A percentile compares a stretch with the other conserved stretches of the same genome.
These are phyloP conservation scores for Punctoribates punctum DNA, from an alignment of 2,888 invertebrate genomes.

Conservation along the genomic window DNA sequence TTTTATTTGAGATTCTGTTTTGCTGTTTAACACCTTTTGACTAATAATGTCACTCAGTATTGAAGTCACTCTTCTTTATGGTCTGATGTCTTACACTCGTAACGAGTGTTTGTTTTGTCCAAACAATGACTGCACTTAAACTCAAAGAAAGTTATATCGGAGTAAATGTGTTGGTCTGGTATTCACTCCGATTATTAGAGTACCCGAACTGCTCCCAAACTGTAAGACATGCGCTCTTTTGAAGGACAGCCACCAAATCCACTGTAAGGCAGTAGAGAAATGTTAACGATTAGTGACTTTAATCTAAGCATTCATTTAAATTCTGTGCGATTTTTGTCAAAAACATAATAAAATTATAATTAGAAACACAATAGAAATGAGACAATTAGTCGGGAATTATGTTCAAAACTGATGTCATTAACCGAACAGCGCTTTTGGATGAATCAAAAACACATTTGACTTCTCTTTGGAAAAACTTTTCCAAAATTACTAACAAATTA, in stretches of 20 bases:
- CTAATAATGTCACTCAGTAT: neutral
- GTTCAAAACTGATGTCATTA: conserved; percentile 19
- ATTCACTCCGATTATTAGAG: neutral
- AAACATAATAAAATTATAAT: conserved; percentile 15
- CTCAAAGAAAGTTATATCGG: neutral
- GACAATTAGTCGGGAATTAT: neutral
- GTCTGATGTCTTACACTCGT: too few species aligned
- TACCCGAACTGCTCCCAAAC: neutral
- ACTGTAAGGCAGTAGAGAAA: neutral
- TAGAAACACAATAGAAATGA: neutral
- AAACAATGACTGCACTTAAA: conserved; percentile 6
- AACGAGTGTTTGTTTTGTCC: neutral
- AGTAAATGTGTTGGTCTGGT: neutral
- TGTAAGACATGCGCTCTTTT: conserved; percentile 6
- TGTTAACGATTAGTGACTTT: neutral
- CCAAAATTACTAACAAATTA: neutral
- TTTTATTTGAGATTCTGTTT: neutral
- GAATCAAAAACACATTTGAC: neutral
- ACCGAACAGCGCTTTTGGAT: conserved; percentile 8
- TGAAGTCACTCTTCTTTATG: neutral
- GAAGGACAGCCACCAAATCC: neutral
- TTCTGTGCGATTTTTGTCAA: neutral
- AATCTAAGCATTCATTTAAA: neutral
- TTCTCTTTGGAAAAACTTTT: neutral
- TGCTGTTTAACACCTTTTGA: neutral